These are phyloP conservation scores for Protonemura montana DNA, from an alignment of 2,888 invertebrate species.

Conservation along the genomic window DNA sequence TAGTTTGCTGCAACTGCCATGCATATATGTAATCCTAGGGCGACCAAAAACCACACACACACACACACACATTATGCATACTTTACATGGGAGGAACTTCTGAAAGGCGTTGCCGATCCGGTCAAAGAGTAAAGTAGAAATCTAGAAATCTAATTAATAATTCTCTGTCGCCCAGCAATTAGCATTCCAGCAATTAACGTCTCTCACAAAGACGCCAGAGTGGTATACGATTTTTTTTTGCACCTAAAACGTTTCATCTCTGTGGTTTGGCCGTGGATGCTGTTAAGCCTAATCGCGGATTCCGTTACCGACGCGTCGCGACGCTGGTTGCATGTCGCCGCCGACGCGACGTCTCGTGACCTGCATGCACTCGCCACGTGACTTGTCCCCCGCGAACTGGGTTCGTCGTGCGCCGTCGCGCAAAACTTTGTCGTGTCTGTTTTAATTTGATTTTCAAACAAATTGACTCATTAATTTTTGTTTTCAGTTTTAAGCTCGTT, in stretches of 20 bases:
- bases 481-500: slow-evolving; percentile 35
- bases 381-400: too few species aligned
- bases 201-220: too few species aligned
- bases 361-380: too few species aligned
- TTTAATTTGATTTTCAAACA: slow-evolving; percentile 42
- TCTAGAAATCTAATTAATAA: not conserved
- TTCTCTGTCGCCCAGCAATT: not conserved
- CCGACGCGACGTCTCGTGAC: not conserved
- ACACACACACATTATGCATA: too few species aligned
- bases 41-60: not conserved
- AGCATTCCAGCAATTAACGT: not conserved
- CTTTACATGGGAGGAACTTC: too few species aligned
- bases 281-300: too few species aligned
- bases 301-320: too few species aligned
- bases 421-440: slow-evolving; percentile 39
- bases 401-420: not conserved
- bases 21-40: not conserved
- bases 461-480: slow-evolving; percentile 42
- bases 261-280: not conserved
- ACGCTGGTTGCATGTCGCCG: not conserved
- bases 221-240: too few species aligned
- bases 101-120: not conserved
- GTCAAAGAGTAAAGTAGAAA: not conserved
- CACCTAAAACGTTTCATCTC: too few species aligned
- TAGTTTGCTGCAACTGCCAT: not conserved